phyloP scores from a whole-genome alignment of 2,888 invertebrate species.

The Automeris io region DNA sequence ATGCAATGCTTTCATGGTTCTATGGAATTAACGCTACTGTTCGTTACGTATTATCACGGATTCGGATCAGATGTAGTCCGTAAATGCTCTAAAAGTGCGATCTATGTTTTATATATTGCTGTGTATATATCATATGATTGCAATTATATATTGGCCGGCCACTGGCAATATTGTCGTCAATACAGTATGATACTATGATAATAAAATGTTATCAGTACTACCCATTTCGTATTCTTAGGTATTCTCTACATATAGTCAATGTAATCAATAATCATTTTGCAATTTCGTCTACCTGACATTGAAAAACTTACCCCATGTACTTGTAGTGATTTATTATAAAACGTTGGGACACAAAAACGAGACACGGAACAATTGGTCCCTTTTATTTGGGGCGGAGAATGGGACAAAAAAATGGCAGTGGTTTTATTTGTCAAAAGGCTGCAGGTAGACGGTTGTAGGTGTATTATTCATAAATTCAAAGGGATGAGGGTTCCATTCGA shows the following conservation, averaged over 20 bases:
- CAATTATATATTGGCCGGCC: too few relatives aligned
- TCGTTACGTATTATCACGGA: too few relatives aligned
- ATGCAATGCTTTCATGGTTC: too few relatives aligned
- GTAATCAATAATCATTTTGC: background rate
- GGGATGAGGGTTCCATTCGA: slow-evolving; percentile 34
- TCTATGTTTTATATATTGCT: too few relatives aligned
- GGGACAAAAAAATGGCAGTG: slow-evolving; percentile 55
- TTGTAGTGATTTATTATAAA: slow-evolving; percentile 24
- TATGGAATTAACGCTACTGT: too few relatives aligned
- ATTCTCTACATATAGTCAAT: background rate
- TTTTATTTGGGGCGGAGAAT: slow-evolving; percentile 46
- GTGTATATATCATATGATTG: too few relatives aligned
- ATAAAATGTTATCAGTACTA: too few relatives aligned
- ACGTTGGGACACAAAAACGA: slow-evolving; percentile 41
- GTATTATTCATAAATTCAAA: slow-evolving; percentile 49
- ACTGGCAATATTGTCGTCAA: too few relatives aligned
- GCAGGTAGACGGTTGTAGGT: slow-evolving; percentile 74
- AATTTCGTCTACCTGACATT: slow-evolving; percentile 7
- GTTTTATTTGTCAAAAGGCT: slow-evolving; percentile 67
- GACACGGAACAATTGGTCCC: slow-evolving; percentile 49
- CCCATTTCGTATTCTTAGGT: too few relatives aligned
- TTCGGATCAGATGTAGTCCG: too few relatives aligned
- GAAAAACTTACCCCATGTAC: slow-evolving; percentile 21
- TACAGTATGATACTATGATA: too few relatives aligned
- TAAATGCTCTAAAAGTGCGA: too few relatives aligned